Conservation (phyloP, 1,140 invertebrate genomes). For the Diprion similis region DNA sequence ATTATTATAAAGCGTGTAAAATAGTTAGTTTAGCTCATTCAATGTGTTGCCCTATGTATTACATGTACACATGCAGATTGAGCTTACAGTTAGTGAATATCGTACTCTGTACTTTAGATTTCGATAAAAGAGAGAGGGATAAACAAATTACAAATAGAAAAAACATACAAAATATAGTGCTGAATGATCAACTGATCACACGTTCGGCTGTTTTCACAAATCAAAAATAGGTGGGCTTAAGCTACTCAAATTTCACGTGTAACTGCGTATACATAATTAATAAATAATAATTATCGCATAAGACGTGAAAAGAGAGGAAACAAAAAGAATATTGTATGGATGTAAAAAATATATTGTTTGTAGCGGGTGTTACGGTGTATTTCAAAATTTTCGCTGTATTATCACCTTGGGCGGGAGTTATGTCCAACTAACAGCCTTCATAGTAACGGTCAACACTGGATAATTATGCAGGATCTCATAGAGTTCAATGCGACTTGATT, state of each 20-base stretch:
- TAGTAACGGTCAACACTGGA: too few relatives aligned
- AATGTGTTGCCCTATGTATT: background rate
- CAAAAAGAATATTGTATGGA: background rate
- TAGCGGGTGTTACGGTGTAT: background rate
- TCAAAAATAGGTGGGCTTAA: background rate
- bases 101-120: background rate
- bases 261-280: background rate
- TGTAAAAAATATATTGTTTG: slow-evolving; percentile 1
- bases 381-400: too few relatives aligned
- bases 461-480: too few relatives aligned
- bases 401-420: too few relatives aligned
- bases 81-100: background rate
- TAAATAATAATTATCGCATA: background rate
- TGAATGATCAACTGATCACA: too few relatives aligned
- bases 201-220: background rate
- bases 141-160: background rate
- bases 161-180: background rate
- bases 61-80: background rate
- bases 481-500: too few relatives aligned
- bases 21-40: background rate
- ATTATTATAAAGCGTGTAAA: background rate
- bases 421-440: too few relatives aligned
- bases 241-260: background rate
- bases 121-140: background rate
- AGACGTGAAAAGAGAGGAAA: background rate